These are phyloP conservation scores for Petrolisthes cinctipes DNA, from an alignment of 2,888 invertebrate genomes.

Conservation along the genomic window DNA sequence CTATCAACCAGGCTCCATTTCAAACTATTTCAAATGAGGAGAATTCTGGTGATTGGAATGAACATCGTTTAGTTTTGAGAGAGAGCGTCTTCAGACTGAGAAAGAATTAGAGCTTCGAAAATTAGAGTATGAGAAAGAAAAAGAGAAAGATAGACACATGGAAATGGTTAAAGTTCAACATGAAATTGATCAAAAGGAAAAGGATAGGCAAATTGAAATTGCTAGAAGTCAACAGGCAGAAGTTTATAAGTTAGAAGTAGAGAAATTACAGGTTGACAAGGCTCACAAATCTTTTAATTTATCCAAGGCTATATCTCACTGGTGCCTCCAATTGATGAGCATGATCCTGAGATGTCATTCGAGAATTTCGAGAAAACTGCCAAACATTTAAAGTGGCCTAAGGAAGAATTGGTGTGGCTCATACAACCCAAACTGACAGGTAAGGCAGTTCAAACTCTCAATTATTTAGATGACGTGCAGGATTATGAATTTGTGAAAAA, in stretches of 20 bases:
- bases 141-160: not conserved
- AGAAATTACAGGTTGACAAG: not conserved
- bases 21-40: no score
- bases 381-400: not conserved
- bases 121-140: not conserved
- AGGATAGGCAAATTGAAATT: no score
- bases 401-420: not conserved
- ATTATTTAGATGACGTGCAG: no score
- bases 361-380: not conserved
- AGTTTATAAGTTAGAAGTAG: not conserved
- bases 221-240: no score
- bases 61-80: no score
- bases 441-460: not conserved
- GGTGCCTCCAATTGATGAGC: not conserved
- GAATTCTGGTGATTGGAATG: no score
- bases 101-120: not conserved
- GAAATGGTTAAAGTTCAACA: not conserved
- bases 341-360: not conserved
- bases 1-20: not conserved
- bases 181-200: not conserved
- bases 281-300: not conserved
- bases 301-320: not conserved
- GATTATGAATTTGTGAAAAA: not conserved
- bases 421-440: not conserved
- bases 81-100: not conserved